phyloP scores from a whole-genome alignment of 2,113 vertebrate species.

The Hippolais icterina region DNA sequence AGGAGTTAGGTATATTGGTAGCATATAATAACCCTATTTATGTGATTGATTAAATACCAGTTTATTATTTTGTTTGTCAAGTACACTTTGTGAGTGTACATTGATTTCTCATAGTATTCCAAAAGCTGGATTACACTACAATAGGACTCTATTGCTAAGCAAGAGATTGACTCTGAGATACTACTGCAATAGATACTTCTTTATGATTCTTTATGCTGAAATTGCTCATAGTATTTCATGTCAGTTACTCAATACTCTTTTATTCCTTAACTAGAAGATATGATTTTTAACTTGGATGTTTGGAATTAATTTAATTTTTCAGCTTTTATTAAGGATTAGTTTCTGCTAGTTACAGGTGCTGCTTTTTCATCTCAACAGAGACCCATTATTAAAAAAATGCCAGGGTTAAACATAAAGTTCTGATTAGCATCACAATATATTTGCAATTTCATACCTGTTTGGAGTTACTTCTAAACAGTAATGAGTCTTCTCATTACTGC shows the following conservation, averaged over 20 bases:
- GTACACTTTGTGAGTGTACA: neutral
- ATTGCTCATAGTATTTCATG: neutral
- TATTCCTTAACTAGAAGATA: neutral
- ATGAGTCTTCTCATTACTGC: neutral
- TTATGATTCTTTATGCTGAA: neutral
- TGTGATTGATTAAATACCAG: neutral
- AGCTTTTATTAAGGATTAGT: neutral
- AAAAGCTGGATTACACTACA: neutral
- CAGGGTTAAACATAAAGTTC: neutral
- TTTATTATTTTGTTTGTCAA: neutral
- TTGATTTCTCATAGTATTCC: neutral
- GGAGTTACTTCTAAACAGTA: neutral
- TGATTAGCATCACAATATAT: neutral
- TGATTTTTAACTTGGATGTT: neutral
- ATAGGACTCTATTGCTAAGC: neutral
- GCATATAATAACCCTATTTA: neutral
- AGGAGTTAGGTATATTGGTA: neutral
- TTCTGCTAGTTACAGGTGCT: neutral
- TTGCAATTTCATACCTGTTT: neutral
- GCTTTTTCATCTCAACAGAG: slow-evolving; percentile 1
- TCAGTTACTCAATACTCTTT: neutral
- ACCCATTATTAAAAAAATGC: neutral
- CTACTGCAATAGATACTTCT: neutral
- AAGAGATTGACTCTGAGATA: neutral
- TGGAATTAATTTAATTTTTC: neutral